A percentile compares a stretch with the other conserved stretches of the same genome.
Evolutionary conservation across 2,113 vertebrate genomes (phyloP).

Genomic region (Struthidea cinerea): DNA sequence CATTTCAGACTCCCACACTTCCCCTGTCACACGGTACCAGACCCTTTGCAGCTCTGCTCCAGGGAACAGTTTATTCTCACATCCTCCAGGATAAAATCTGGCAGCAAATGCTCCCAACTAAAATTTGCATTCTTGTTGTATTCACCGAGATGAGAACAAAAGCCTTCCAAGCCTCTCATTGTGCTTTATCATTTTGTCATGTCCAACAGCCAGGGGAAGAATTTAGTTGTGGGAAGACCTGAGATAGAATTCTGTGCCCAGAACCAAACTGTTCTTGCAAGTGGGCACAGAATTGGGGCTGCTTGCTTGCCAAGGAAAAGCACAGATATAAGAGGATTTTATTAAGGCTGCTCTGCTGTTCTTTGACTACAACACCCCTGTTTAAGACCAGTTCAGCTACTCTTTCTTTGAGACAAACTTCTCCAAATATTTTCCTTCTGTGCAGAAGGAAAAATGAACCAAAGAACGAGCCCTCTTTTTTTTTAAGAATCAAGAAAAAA

Average conservation of each 20-base stretch:
- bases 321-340: background rate
- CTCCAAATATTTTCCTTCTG: background rate
- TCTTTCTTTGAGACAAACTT: background rate
- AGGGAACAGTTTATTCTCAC: background rate
- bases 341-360: background rate
- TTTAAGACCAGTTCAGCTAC: background rate
- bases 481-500: background rate
- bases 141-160: background rate
- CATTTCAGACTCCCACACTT: background rate
- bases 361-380: background rate
- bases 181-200: background rate
- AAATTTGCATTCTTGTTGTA: background rate
- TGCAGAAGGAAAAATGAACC: background rate
- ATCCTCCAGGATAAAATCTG: background rate
- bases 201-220: background rate
- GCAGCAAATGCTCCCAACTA: background rate
- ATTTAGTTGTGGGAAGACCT: background rate
- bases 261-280: background rate
- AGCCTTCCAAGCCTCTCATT: background rate
- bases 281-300: background rate
- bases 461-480: background rate
- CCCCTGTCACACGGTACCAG: background rate
- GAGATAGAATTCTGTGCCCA: background rate
- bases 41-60: background rate
- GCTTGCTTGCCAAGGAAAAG: background rate